phyloP scores from a whole-genome alignment of 2,888 invertebrate genomes.

The Aporophyla lueneburgensis region DNA sequence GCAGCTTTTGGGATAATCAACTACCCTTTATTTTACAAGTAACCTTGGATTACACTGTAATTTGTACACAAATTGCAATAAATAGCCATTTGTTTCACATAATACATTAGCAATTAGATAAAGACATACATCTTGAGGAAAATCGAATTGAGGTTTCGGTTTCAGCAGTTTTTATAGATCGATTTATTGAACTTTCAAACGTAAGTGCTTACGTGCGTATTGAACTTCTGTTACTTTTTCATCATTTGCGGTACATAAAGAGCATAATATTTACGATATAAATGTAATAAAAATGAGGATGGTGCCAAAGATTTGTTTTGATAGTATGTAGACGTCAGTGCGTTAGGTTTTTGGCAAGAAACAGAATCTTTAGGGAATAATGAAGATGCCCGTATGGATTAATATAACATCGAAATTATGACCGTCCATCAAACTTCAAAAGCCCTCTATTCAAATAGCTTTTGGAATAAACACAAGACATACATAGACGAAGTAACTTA shows the following conservation, averaged over 20 bases:
- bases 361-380: constrained; percentile 21
- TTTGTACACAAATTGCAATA: constrained; percentile 40
- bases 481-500: not conserved
- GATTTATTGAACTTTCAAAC: constrained; percentile 16
- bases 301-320: constrained; percentile 43
- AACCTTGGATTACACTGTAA: constrained; percentile 59
- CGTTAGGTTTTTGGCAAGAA: constrained; percentile 10
- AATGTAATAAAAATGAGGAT: constrained; percentile 48
- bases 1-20: constrained; percentile 74
- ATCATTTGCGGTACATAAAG: not conserved
- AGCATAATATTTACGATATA: constrained; percentile 55
- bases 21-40: constrained; percentile 65
- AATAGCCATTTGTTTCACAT: constrained; percentile 39
- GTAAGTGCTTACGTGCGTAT: not conserved
- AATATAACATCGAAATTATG: constrained; percentile 14
- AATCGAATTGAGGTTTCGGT: constrained; percentile 8
- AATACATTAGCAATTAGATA: constrained; percentile 45
- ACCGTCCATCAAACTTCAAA: constrained; percentile 51
- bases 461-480: constrained; percentile 40
- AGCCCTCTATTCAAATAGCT: constrained; percentile 36
- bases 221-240: not conserved
- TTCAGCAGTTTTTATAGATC: constrained; percentile 1
- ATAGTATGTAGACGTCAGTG: constrained; percentile 21
- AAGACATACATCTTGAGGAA: constrained; percentile 23
- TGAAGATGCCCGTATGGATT: constrained; percentile 32